Conservation (phyloP, 1,140 invertebrate species). For the Microplitis demolitor region DNA sequence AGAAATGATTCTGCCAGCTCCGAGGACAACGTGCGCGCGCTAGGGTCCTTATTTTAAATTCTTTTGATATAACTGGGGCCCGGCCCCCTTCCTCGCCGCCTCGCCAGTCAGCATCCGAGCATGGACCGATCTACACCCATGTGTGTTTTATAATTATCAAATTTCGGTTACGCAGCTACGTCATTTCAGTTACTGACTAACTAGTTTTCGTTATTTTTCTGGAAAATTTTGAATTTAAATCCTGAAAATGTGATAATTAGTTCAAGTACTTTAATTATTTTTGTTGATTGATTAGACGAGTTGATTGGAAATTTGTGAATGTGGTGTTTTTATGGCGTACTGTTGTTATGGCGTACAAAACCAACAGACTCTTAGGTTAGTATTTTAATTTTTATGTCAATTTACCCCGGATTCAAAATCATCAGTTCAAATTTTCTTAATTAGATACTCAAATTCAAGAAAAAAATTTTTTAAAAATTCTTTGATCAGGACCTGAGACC, state of each 20-base stretch:
- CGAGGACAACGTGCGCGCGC: background rate
- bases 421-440: no score
- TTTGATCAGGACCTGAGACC: no score
- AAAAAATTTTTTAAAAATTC: no score
- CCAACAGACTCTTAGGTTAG: background rate
- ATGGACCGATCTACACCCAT: slow-evolving; percentile 53
- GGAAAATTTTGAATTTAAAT: no score
- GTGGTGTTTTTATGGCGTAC: background rate
- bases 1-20: background rate
- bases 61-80: slow-evolving; percentile 55
- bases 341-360: background rate
- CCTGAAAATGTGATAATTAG: no score
- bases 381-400: background rate
- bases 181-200: no score
- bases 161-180: slow-evolving; percentile 18
- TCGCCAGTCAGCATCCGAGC: slow-evolving; percentile 58
- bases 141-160: background rate
- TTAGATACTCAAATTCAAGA: no score
- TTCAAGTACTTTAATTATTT: no score
- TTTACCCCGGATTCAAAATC: no score
- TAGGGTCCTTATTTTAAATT: slow-evolving; percentile 56
- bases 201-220: no score
- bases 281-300: background rate
- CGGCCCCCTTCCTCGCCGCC: slow-evolving; percentile 28
- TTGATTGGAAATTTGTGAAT: no score